Evolutionary conservation across 2,797 vertebrate species (phyloP).

Genomic region (Pantherophis alleghaniensis): DNA sequence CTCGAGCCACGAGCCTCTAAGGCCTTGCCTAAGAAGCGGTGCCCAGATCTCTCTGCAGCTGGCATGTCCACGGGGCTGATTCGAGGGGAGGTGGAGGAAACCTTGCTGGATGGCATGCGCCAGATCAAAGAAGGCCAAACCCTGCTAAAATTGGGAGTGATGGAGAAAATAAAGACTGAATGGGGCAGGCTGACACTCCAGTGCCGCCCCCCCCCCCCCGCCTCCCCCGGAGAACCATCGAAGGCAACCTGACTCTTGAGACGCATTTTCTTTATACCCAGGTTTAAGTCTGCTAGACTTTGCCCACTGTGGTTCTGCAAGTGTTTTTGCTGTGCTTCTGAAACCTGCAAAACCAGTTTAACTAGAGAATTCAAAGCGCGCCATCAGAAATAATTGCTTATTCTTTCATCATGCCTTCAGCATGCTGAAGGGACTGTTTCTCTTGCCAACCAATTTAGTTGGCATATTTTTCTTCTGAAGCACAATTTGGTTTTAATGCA

Average conservation of each 20-base stretch:
- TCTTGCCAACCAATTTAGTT: not conserved
- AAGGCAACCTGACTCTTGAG: not conserved
- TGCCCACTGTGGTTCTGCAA: not conserved
- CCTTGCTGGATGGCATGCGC: no score
- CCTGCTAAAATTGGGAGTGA: not conserved
- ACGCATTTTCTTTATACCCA: not conserved
- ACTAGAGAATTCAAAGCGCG: not conserved
- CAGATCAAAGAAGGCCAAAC: not conserved
- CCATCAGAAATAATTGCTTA: not conserved
- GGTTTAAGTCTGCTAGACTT: not conserved
- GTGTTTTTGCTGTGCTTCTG: not conserved
- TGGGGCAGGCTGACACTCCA: not conserved
- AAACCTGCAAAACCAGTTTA: not conserved
- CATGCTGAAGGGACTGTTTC: not conserved
- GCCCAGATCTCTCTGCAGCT: not conserved
- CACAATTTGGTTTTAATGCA: not conserved
- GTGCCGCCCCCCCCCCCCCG: no score
- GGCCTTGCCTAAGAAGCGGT: not conserved
- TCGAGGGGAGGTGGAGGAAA: not conserved
- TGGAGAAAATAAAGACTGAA: not conserved
- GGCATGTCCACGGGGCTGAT: not conserved
- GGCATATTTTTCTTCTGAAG: not conserved
- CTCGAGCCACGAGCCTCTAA: not conserved
- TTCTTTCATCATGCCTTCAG: not conserved
- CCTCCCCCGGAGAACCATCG: not conserved